These are phyloP conservation scores for Scolanthus callimorphus DNA, from an alignment of 92 coral and sea anemone genomes.

Conservation along the genomic window DNA sequence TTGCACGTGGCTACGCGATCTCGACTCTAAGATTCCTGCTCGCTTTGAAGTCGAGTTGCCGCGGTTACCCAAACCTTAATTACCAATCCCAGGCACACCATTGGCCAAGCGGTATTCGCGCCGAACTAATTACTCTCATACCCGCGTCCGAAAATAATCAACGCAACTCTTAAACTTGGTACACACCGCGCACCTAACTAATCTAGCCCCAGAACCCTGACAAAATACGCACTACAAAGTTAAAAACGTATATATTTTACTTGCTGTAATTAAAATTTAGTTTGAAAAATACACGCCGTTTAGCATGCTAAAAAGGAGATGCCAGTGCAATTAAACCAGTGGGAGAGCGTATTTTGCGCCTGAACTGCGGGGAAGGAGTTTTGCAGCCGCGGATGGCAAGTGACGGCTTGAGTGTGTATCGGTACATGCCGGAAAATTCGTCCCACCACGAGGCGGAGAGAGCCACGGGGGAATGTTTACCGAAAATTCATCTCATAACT, in stretches of 20 bases:
- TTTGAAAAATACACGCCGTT: too few species aligned
- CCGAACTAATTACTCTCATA: slow-evolving; percentile 68
- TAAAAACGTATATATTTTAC: too few species aligned
- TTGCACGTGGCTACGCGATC: slow-evolving; percentile 88
- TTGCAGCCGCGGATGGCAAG: background rate
- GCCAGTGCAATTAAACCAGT: too few species aligned
- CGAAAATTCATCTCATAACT: background rate
- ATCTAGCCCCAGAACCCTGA: too few species aligned
- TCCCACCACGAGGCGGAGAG: slow-evolving; percentile 24
- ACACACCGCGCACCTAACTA: too few species aligned
- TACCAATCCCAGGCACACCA: slow-evolving; percentile 42
- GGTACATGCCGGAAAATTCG: too few species aligned
- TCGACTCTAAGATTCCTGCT: slow-evolving; percentile 49
- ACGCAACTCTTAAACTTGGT: too few species aligned
- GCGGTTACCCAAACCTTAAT: slow-evolving; percentile 80
- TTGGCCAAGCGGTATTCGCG: slow-evolving; percentile 74
- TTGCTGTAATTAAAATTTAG: too few species aligned
- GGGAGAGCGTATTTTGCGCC: slow-evolving; percentile 23
- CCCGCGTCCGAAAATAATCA: slow-evolving; percentile 94
- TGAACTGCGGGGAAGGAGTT: slow-evolving; percentile 2
- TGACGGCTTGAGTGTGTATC: too few species aligned
- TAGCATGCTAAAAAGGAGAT: too few species aligned
- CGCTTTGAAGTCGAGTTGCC: slow-evolving; percentile 76
- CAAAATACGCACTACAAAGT: too few species aligned
- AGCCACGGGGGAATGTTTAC: slow-evolving; percentile 11